phyloP scores from a whole-genome alignment of 2,113 vertebrate species.

The Tyrannus savana region DNA sequence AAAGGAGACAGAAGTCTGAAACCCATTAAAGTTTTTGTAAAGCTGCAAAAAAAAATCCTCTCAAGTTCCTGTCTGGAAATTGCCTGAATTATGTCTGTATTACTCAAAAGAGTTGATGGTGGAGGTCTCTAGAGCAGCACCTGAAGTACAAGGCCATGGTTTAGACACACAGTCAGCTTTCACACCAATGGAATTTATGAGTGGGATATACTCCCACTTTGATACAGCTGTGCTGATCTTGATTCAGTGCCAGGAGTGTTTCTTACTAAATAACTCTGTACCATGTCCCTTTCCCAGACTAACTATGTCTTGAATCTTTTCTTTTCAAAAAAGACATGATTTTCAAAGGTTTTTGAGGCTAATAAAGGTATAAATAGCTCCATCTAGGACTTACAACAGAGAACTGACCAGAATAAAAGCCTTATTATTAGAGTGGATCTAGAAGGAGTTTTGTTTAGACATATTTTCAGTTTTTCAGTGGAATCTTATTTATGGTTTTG shows the following conservation, averaged over 20 bases:
- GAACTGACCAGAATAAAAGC: not conserved
- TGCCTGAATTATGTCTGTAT: not conserved
- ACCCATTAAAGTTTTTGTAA: not conserved
- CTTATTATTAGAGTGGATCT: not conserved
- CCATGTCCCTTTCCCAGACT: not conserved
- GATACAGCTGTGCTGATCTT: not conserved
- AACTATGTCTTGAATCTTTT: not conserved
- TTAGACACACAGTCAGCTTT: not conserved
- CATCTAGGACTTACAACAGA: not conserved
- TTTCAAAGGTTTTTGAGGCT: not conserved
- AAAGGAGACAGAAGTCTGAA: not conserved
- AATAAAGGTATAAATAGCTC: not conserved
- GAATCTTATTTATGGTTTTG: fast-evolving
- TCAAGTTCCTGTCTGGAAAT: not conserved
- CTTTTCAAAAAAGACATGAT: not conserved
- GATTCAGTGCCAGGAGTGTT: not conserved
- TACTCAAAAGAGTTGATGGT: not conserved
- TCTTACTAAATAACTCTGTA: not conserved
- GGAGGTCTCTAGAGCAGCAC: not conserved
- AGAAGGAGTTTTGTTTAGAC: not conserved
- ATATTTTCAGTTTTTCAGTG: not conserved
- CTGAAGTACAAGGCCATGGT: not conserved
- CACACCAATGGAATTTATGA: not conserved
- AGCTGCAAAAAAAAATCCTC: not conserved
- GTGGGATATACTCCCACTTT: too few species aligned